These are phyloP conservation scores for Liasis olivaceus DNA, from an alignment of 2,797 vertebrate genomes.

Conservation along the genomic window DNA sequence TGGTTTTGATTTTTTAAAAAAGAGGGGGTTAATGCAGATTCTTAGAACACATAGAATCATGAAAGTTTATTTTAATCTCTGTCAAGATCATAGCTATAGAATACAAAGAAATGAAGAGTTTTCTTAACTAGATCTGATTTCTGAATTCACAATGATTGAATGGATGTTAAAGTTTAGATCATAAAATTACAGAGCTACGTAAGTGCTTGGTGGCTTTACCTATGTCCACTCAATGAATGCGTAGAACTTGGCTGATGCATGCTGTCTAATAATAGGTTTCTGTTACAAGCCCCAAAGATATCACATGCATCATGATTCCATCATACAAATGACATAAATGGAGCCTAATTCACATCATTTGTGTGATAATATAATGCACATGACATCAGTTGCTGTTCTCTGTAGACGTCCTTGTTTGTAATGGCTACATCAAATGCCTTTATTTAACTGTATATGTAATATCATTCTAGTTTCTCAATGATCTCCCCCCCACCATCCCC, in stretches of 20 bases:
- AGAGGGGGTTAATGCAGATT: background rate
- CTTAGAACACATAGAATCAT: background rate
- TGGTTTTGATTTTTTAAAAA: slow-evolving; percentile 6
- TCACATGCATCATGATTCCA: background rate
- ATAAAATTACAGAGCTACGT: background rate
- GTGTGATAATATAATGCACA: background rate
- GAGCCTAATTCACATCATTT: background rate
- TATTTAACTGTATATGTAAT: background rate
- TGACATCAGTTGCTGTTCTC: background rate
- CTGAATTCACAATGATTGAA: background rate
- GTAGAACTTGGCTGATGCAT: background rate
- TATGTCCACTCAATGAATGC: background rate
- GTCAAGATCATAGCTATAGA: background rate
- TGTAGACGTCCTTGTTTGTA: background rate
- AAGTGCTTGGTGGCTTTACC: background rate
- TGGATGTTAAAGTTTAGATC: background rate
- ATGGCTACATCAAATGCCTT: background rate
- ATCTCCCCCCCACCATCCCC: too few relatives aligned
- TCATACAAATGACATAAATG: too few relatives aligned
- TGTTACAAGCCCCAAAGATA: background rate
- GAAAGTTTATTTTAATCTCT: background rate
- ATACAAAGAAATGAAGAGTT: background rate
- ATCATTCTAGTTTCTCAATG: background rate
- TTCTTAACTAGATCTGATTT: background rate
- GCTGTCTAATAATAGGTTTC: background rate